Evolutionary conservation across 2,113 vertebrate genomes (phyloP), one percentile per base, ranked within the genome.

Genomic region (Nibea albiflora): DNA sequence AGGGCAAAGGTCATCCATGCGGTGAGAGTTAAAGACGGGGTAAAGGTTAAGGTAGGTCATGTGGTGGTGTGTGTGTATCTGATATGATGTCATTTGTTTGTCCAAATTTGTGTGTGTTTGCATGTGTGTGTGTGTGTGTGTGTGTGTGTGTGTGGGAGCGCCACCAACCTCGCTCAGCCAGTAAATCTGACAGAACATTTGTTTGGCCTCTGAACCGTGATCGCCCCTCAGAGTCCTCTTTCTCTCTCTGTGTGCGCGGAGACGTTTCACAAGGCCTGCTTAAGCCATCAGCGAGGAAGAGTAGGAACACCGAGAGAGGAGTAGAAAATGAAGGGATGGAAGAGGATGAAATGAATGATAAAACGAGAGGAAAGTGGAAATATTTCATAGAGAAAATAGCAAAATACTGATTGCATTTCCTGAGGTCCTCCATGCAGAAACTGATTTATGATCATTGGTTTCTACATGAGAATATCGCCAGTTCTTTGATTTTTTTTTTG

Each of bases 111-210:
- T 65, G 19, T 9, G 39, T 5, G 31, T 71, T 28, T 77, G 57
- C 44, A 56, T 53, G 57, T 31, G 57, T 42, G 20, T 58, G 47
- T 58, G 58, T 17, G 53, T 28, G 52, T 11, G 44, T 58, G 64
- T 66, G 56, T 19, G 78, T 47, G 54, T 17, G 54, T 19, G 31
- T 20, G 58, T 8, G 77, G 3, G 64, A 24, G 78, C 16, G 28
- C 84, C 81, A 88, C 86, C 86, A 78, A 89, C 81, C 81, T 84
- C 56, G 84, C 74, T 84, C 71, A 68, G 88, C 68, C 86, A 63
- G 74, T 88, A 91, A 91, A 90, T 90, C 86, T 90, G 88, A 91
- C 84, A 87, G 90, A 90, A 88, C 88, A 90, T 91, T 90, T 87
- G 86, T 91, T 91, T 91, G 88, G 84, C 90, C 90, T 91, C 88